Conservation (phyloP, 1,140 invertebrate species). For the Mamestra configurata region DNA sequence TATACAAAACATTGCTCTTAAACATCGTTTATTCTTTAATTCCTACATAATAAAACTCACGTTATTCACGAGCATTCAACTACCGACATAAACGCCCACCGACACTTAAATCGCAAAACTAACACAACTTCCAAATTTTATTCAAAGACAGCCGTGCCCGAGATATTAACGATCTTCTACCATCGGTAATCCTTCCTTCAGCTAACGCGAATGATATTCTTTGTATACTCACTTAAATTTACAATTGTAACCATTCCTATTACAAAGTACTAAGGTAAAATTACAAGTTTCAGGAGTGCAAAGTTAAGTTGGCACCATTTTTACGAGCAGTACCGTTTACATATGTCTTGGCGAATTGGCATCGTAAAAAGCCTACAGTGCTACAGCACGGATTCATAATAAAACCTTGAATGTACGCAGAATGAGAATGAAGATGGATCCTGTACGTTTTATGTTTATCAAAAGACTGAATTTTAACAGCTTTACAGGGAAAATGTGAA, state of each 20-base stretch:
- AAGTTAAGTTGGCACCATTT: slow-evolving; percentile 14
- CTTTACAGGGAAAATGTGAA: slow-evolving; percentile 45
- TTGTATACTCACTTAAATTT: neutral
- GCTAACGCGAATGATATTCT: slow-evolving; percentile 45
- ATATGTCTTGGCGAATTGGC: slow-evolving; percentile 55
- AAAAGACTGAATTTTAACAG: slow-evolving; percentile 46
- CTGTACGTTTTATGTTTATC: slow-evolving; percentile 40
- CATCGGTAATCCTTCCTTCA: slow-evolving; percentile 48
- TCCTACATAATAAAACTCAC: neutral
- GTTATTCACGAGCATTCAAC: slow-evolving; percentile 17
- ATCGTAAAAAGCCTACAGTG: slow-evolving; percentile 53
- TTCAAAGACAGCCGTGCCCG: slow-evolving; percentile 44
- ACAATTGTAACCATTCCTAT: neutral
- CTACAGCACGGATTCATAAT: slow-evolving; percentile 52
- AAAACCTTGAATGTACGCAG: slow-evolving; percentile 52
- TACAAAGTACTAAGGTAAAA: neutral
- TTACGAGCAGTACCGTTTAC: slow-evolving; percentile 50
- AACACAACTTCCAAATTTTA: slow-evolving; percentile 42
- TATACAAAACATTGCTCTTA: neutral
- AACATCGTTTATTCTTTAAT: neutral
- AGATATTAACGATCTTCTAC: slow-evolving; percentile 46
- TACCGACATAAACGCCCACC: slow-evolving; percentile 14
- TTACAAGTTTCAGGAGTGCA: neutral
- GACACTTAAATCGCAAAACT: slow-evolving; percentile 19
- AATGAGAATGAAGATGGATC: slow-evolving; percentile 51